Percentiles rank a stretch among this genome's conserved stretches.
phyloP scores from a whole-genome alignment of 2,797 vertebrate species.

The Telmatherina bonti region DNA sequence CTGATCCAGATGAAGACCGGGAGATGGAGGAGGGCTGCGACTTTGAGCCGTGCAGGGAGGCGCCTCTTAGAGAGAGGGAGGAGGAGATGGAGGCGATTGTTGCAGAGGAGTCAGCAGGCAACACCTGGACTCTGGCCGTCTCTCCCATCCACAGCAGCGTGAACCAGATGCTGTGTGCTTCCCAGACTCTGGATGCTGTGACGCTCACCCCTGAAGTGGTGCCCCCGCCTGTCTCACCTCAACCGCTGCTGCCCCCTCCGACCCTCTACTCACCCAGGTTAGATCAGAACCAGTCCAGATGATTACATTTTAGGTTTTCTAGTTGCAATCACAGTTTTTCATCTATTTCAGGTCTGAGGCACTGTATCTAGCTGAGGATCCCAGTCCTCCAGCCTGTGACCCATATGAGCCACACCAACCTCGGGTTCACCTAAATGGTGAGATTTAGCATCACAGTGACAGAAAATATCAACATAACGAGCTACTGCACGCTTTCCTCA shows the following conservation, averaged over 20 bases:
- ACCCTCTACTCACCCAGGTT: slow-evolving; percentile 82
- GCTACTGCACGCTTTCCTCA: neutral
- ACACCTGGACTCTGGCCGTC: slow-evolving; percentile 27
- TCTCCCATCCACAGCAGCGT: slow-evolving; percentile 72
- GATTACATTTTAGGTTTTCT: neutral
- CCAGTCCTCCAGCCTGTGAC: slow-evolving; percentile 70
- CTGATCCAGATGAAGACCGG: slow-evolving; percentile 29
- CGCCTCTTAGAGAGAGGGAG: slow-evolving; percentile 32
- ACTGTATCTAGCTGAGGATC: slow-evolving; percentile 79
- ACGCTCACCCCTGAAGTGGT: slow-evolving; percentile 82
- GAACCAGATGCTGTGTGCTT: slow-evolving; percentile 82
- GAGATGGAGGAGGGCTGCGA: slow-evolving; percentile 44
- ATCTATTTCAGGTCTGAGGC: slow-evolving; percentile 78
- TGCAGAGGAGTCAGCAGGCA: slow-evolving; percentile 24
- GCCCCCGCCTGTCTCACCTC: slow-evolving; percentile 60
- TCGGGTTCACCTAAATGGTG: slow-evolving; percentile 76
- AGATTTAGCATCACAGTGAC: slow-evolving; percentile 5
- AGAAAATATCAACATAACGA: neutral
- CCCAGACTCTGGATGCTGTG: slow-evolving; percentile 84
- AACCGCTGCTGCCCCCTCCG: slow-evolving; percentile 66
- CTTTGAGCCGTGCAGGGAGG: slow-evolving; percentile 45
- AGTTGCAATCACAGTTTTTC: neutral
- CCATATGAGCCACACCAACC: slow-evolving; percentile 70
- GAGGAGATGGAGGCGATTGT: slow-evolving; percentile 42
- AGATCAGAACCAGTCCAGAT: neutral